phyloP scores from a whole-genome alignment of 2,888 invertebrate species.

The Monoplex corrugatus region DNA sequence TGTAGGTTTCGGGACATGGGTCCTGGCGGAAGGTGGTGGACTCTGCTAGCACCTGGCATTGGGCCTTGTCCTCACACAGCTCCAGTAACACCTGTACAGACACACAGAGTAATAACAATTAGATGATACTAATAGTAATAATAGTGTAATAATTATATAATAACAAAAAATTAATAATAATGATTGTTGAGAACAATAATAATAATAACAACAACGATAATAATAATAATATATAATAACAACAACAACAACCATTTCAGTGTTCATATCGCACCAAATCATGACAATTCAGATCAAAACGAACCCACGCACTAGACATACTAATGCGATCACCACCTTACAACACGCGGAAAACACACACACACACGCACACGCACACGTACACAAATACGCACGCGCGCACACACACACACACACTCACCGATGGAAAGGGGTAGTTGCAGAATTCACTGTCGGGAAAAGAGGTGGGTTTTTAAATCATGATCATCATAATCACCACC shows the following conservation, averaged over 20 bases:
- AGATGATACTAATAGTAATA: too few relatives aligned
- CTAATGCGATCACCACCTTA: too few relatives aligned
- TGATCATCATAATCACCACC: too few relatives aligned
- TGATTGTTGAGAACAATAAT: not conserved
- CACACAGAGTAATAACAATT: not conserved
- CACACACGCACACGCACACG: too few relatives aligned
- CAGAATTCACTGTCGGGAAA: too few relatives aligned
- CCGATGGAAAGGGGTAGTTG: too few relatives aligned
- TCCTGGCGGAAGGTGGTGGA: constrained; percentile 94
- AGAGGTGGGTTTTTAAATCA: too few relatives aligned
- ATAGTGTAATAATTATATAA: too few relatives aligned
- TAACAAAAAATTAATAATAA: not conserved
- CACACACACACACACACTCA: constrained; percentile 20
- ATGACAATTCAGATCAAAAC: too few relatives aligned
- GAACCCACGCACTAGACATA: too few relatives aligned
- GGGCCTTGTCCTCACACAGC: constrained; percentile 95
- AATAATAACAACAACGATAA: not conserved
- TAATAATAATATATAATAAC: not conserved
- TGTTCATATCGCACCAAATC: not conserved
- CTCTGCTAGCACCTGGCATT: constrained; percentile 94
- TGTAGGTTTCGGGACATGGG: constrained; percentile 94
- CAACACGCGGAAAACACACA: too few relatives aligned
- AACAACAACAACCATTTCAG: not conserved
- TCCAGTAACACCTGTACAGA: constrained; percentile 94
- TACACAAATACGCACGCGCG: not conserved